These are phyloP conservation scores for Smittia aterrima DNA, from an alignment of 2,888 invertebrate species.

Conservation along the genomic window DNA sequence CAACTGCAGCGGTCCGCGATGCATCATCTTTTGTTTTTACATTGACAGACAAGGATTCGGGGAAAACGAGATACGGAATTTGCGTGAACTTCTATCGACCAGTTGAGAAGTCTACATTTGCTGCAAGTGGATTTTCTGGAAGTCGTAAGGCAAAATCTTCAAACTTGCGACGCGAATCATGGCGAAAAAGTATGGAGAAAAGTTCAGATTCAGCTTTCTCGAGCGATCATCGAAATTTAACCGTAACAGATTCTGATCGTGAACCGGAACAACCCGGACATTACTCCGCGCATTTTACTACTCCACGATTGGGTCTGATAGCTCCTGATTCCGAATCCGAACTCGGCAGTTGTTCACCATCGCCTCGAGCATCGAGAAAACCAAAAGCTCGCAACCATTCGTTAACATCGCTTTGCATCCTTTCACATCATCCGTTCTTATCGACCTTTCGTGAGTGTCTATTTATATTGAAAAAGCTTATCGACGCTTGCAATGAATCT, in stretches of 20 bases:
- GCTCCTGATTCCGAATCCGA: conserved; percentile 83
- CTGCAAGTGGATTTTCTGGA: conserved; percentile 45
- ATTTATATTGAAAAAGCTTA: conserved; percentile 89
- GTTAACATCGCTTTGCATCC: conserved; percentile 92
- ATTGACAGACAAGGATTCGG: conserved; percentile 97
- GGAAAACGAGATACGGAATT: conserved; percentile 90
- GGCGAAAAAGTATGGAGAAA: conserved; percentile 89
- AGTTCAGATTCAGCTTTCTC: conserved; percentile 92
- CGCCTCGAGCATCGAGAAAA: conserved; percentile 76
- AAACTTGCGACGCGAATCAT: conserved; percentile 77
- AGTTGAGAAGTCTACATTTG: conserved; percentile 65
- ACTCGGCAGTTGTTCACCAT: conserved; percentile 76
- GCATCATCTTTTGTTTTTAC: conserved; percentile 97
- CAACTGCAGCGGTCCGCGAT: conserved; percentile 67
- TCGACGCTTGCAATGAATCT: conserved; percentile 97
- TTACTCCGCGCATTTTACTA: conserved; percentile 59
- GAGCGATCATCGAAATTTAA: conserved; percentile 92
- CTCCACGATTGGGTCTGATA: conserved; percentile 62
- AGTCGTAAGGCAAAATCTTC: conserved; percentile 55
- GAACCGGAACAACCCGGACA: conserved; percentile 63
- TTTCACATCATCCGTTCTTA: conserved; percentile 99
- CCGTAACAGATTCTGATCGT: conserved; percentile 86
- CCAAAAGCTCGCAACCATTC: conserved; percentile 89
- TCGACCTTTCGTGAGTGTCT: conserved; percentile 97
- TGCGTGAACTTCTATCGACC: conserved; percentile 98